Percentiles rank a stretch among this genome's conserved stretches.
These are phyloP conservation scores for Torymus aiolomorphi DNA, from an alignment of 2,888 invertebrate species.

Conservation along the genomic window DNA sequence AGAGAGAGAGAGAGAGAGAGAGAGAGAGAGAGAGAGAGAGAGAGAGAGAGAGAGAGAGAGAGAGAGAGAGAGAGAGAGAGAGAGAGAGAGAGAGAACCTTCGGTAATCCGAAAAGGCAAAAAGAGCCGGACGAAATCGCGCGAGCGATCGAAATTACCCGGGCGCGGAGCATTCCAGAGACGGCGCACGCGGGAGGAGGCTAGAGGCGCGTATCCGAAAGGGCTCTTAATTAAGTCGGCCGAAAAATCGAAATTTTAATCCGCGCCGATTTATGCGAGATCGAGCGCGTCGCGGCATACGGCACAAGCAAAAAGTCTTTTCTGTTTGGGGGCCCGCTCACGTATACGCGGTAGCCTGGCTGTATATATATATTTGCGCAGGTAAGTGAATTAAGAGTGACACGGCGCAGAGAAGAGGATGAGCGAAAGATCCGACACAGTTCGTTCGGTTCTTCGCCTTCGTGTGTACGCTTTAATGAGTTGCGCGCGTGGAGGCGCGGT, in stretches of 20 bases:
- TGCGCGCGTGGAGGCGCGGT: not conserved
- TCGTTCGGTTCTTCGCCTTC: not conserved
- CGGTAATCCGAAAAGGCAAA: no score
- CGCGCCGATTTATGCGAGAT: slow-evolving; percentile 34
- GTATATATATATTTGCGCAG: not conserved
- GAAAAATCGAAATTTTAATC: slow-evolving; percentile 50
- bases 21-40: no score
- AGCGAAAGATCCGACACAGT: slow-evolving; percentile 2
- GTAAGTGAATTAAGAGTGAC: slow-evolving; percentile 48
- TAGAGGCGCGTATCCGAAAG: not conserved
- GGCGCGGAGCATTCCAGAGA: no score
- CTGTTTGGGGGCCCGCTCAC: not conserved
- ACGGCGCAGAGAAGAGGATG: slow-evolving; percentile 1
- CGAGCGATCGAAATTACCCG: no score
- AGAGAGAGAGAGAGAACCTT: no score
- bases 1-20: no score
- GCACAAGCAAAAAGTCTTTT: slow-evolving; percentile 1
- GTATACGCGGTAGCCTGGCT: slow-evolving; percentile 10
- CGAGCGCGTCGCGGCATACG: not conserved
- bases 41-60: no score
- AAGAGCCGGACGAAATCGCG: no score
- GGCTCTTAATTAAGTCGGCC: slow-evolving; percentile 40
- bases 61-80: no score
- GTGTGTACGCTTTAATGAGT: slow-evolving; percentile 30
- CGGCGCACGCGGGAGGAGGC: not conserved